Percentiles rank a stretch among this genome's conserved stretches.
These are phyloP conservation scores for Siderastrea siderea DNA, from an alignment of 92 coral and sea anemone genomes.

Conservation along the genomic window DNA sequence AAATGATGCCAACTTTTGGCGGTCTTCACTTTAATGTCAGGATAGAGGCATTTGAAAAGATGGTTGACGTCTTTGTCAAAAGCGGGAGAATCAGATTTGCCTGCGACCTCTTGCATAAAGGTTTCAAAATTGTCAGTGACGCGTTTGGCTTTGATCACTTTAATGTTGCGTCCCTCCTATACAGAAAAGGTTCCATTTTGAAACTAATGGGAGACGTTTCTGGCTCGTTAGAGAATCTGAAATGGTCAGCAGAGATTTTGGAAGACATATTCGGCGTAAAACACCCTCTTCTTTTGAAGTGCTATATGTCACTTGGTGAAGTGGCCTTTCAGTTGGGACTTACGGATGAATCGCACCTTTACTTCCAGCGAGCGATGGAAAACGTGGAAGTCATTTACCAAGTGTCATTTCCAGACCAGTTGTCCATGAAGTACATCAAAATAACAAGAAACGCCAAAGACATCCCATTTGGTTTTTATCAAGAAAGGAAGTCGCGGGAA, in stretches of 20 bases:
- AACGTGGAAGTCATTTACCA: constrained; percentile 20
- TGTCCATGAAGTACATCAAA: constrained; percentile 1
- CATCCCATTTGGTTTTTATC: background rate
- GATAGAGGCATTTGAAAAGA: background rate
- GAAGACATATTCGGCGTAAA: background rate
- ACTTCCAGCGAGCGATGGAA: constrained; percentile 26
- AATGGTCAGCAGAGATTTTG: background rate
- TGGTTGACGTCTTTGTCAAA: background rate
- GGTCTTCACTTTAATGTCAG: constrained; percentile 13
- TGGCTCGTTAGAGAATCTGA: background rate
- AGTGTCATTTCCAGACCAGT: constrained; percentile 5
- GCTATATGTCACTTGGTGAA: constrained; percentile 13
- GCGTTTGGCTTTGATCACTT: background rate
- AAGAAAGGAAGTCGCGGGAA: background rate
- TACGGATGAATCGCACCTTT: background rate
- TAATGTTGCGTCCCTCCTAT: constrained; percentile 4
- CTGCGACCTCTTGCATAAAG: background rate
- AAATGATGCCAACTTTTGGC: background rate
- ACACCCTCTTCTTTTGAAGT: background rate
- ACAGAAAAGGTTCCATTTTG: background rate
- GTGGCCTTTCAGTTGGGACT: background rate
- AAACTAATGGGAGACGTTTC: background rate
- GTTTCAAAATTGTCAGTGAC: background rate
- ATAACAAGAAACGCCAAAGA: background rate
- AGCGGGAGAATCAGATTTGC: constrained; percentile 3